Evolutionary conservation across 2,113 vertebrate species (phyloP).

Genomic region (Pseudorhombus dupliciocellatus): DNA sequence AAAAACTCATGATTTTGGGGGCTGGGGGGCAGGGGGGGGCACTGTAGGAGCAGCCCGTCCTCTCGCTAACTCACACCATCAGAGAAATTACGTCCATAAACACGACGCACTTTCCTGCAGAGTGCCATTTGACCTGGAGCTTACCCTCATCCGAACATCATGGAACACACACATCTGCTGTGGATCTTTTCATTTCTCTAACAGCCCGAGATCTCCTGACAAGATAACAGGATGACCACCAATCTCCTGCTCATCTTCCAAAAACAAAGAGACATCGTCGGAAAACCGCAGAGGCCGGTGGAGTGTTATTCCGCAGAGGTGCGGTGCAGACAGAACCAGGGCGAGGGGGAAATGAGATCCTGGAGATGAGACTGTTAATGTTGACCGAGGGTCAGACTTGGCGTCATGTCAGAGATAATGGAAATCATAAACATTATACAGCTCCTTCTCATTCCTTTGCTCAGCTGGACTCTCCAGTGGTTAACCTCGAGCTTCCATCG

Average conservation of each 20-base stretch:
- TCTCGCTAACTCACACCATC: slow-evolving; percentile 36
- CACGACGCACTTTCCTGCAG: slow-evolving; percentile 49
- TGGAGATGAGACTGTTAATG: slow-evolving; percentile 22
- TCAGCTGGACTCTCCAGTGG: slow-evolving; percentile 19
- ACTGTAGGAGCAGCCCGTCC: slow-evolving; percentile 44
- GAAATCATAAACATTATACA: slow-evolving; percentile 40
- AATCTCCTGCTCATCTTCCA: slow-evolving; percentile 44
- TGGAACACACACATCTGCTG: slow-evolving; percentile 50
- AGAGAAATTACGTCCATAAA: slow-evolving; percentile 62
- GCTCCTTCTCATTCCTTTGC: slow-evolving; percentile 19
- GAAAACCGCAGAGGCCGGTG: slow-evolving; percentile 38
- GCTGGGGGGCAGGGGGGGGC: slow-evolving; percentile 12
- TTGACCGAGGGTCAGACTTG: slow-evolving; percentile 12
- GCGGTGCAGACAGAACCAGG: slow-evolving; percentile 46
- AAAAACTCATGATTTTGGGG: slow-evolving; percentile 24
- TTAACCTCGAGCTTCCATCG: slow-evolving; percentile 16
- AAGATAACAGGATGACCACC: slow-evolving; percentile 38
- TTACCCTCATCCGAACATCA: slow-evolving; percentile 32
- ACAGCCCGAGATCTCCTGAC: slow-evolving; percentile 52
- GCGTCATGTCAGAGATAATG: slow-evolving; percentile 47
- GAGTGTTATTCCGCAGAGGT: slow-evolving; percentile 40
- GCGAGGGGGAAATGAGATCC: slow-evolving; percentile 22
- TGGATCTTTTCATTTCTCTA: slow-evolving; percentile 49
- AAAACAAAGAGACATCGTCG: slow-evolving; percentile 62
- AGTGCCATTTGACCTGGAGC: slow-evolving; percentile 51